These are phyloP conservation scores for Gymnobelideus leadbeateri DNA, from an alignment of 2,113 vertebrate genomes.

Conservation along the genomic window DNA sequence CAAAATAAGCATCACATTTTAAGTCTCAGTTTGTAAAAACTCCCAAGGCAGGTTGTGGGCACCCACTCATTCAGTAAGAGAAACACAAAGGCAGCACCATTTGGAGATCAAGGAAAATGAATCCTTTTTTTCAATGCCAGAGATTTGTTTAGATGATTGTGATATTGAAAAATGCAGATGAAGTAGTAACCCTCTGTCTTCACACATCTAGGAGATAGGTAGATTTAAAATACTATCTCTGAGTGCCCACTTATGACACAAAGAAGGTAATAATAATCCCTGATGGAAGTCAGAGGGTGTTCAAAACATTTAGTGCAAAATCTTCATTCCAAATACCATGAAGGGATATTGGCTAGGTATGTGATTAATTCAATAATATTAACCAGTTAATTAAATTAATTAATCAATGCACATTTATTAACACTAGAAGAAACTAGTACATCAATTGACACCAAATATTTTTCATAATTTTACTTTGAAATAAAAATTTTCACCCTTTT, in stretches of 20 bases:
- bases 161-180: not conserved
- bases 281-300: not conserved
- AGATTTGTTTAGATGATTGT: not conserved
- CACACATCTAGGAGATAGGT: not conserved
- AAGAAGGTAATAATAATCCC: not conserved
- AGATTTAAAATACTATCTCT: not conserved
- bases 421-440: not conserved
- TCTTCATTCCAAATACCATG: not conserved
- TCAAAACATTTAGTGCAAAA: not conserved
- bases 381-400: not conserved
- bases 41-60: not conserved
- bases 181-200: not conserved
- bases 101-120: not conserved
- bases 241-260: not conserved
- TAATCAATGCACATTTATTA: not conserved
- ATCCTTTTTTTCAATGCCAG: not conserved
- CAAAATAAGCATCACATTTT: constrained; percentile 11
- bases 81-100: not conserved
- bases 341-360: not conserved
- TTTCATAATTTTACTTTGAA: not conserved
- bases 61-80: not conserved
- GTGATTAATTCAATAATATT: not conserved
- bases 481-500: not conserved
- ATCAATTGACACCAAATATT: not conserved
- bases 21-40: not conserved